Percentiles rank a stretch among this genome's conserved stretches.
These are phyloP conservation scores for Phrynocephalus versicolor DNA, from an alignment of 2,113 vertebrate genomes.

Conservation along the genomic window DNA sequence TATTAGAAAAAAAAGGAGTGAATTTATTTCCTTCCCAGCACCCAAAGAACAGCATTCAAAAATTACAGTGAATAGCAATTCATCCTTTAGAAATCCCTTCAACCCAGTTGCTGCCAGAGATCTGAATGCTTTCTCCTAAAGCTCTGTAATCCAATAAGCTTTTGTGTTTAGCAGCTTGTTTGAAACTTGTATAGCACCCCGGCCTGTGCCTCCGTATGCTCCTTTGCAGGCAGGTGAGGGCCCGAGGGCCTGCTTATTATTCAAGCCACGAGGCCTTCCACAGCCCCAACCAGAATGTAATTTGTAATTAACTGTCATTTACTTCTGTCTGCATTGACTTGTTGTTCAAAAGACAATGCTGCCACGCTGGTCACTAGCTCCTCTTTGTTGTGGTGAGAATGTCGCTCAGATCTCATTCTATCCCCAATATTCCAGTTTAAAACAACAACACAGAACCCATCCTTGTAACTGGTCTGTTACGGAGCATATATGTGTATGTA, in stretches of 20 bases:
- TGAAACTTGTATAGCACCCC: constrained; percentile 80
- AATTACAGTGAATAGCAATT: constrained; percentile 56
- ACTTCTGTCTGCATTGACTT: constrained; percentile 81
- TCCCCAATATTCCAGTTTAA: constrained; percentile 51
- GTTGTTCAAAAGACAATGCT: constrained; percentile 79
- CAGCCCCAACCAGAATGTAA: constrained; percentile 80
- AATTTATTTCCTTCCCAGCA: constrained; percentile 19
- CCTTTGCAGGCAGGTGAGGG: constrained; percentile 84
- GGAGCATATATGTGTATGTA: too few species aligned
- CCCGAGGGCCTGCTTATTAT: constrained; percentile 83
- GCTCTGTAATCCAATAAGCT: constrained; percentile 89
- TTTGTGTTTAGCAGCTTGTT: constrained; percentile 85
- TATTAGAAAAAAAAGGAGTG: constrained; percentile 13
- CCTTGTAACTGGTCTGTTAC: neutral
- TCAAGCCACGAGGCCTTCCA: constrained; percentile 77
- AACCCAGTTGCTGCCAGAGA: constrained; percentile 68
- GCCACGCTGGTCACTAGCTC: constrained; percentile 74
- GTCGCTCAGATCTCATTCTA: constrained; percentile 71
- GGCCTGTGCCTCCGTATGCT: constrained; percentile 75
- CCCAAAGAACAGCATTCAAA: constrained; percentile 44
- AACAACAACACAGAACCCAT: neutral
- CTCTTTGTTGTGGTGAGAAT: constrained; percentile 76
- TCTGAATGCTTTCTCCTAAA: constrained; percentile 79
- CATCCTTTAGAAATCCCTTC: constrained; percentile 63
- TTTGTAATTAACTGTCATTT: constrained; percentile 91